Base-by-base conservation (phyloP, 2,888 invertebrate species). In the Agonopterix arenella region DNA sequence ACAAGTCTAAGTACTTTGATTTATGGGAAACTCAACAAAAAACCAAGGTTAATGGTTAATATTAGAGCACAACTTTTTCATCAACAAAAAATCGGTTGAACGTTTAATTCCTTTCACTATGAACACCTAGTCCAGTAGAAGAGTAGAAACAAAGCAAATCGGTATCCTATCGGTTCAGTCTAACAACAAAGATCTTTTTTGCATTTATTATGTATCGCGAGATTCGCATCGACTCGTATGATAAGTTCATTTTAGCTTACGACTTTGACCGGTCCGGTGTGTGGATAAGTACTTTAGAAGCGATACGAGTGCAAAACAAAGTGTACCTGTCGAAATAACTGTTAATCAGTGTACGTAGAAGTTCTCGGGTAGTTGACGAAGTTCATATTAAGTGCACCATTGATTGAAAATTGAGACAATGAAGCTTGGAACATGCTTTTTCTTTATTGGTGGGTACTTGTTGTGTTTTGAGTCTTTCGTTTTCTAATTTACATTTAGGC, bases 171-270 rank as follows among this genome's bases (percentile, higher is more conserved):
- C 51, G 44, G 42, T 53, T 48, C 54, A 55, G 61, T 61, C 57
- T 52, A 58, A 43, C 11, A 66, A 61, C 62, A 67, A 68, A 61
- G 62, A 59, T 58, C 56, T 57, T 71, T 77, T 76, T 78, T 73
- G 74, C 67, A 73, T 73, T 72, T 70, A 76, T 66, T 72, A 73
- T 55, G 61, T 52, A 28, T 50, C 51, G 55, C 51, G 55, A 45
- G 57, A 70, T 66, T 71, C 60, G 66, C 64, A 69, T 62, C 66
- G 60, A 68, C 66, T 66, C 67, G 69, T 70, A 73, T 70, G 74
- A 65, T 77, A 74, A 69, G 65, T 73, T 76, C 76, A 80, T 75
- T 78, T 69, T 70, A 70, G 64, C 66, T 66, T 69, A 66, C 59
- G 64, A 65, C 68, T 70, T 62, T 58, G 60, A 53, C 57, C 61